Conservation (phyloP, 2,797 vertebrate species). For the Cottoperca gobio region DNA sequence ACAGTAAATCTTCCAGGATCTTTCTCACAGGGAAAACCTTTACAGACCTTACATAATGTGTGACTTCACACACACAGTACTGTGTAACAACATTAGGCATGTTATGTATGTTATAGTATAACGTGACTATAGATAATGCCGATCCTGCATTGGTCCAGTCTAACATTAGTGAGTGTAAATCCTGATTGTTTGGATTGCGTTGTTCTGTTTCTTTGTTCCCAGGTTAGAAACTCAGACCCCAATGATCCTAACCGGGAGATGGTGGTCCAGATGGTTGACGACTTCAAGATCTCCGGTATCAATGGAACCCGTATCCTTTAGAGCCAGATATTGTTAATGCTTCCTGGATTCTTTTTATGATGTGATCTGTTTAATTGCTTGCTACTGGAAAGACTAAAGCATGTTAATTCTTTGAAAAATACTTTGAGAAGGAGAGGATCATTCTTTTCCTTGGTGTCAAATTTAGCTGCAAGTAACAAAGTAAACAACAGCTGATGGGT, state of each 20-base stretch:
- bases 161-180: not conserved
- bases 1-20: not conserved
- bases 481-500: constrained; percentile 65
- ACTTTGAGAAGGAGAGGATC: not conserved
- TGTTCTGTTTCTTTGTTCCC: constrained; percentile 33
- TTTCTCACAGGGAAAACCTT: not conserved
- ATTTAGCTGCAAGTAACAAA: constrained; percentile 29
- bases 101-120: not conserved
- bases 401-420: constrained; percentile 13
- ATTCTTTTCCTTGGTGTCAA: constrained; percentile 33
- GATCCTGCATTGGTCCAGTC: not conserved
- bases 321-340: not conserved
- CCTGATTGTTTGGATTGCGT: not conserved
- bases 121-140: not conserved
- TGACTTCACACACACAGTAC: not conserved
- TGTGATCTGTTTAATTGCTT: constrained; percentile 4
- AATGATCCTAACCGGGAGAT: constrained; percentile 93
- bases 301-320: constrained; percentile 98
- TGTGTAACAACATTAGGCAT: not conserved
- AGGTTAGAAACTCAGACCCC: constrained; percentile 96
- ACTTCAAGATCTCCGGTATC: constrained; percentile 98
- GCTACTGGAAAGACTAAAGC: not conserved
- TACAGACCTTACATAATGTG: not conserved
- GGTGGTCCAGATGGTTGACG: constrained; percentile 96
- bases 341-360: not conserved